These are phyloP conservation scores for Craniophora ligustri DNA, from an alignment of 2,888 invertebrate genomes.

Conservation along the genomic window DNA sequence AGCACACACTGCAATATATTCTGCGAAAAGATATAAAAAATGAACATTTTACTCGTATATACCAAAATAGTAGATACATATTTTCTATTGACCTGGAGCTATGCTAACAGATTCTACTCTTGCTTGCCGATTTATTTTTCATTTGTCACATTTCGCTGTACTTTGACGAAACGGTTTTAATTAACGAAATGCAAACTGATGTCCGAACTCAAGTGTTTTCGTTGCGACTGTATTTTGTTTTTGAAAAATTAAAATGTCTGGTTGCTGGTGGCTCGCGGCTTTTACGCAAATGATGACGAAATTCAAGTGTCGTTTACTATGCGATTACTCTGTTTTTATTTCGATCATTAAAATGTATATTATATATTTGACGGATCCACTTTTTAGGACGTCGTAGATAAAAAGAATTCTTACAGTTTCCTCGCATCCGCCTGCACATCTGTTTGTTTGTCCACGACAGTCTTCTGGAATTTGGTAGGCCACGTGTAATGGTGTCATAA, in stretches of 20 bases:
- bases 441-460: too few relatives aligned
- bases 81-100: constrained; percentile 13
- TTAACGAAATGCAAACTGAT: constrained; percentile 54
- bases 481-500: too few relatives aligned
- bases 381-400: too few relatives aligned
- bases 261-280: constrained; percentile 27
- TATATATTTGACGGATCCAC: neutral
- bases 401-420: too few relatives aligned
- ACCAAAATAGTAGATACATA: neutral
- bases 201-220: constrained; percentile 45
- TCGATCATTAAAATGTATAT: neutral
- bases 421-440: too few relatives aligned
- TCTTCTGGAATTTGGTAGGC: too few relatives aligned
- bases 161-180: constrained; percentile 51
- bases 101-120: constrained; percentile 60
- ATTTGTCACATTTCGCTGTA: constrained; percentile 43
- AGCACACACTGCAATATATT: too few relatives aligned
- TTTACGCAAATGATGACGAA: constrained; percentile 30
- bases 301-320: constrained; percentile 5
- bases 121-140: constrained; percentile 46
- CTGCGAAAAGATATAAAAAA: too few relatives aligned
- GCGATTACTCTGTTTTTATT: neutral
- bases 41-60: too few relatives aligned
- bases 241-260: constrained; percentile 24
- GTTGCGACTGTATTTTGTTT: constrained; percentile 41